Evolutionary conservation across 1,140 invertebrate species (phyloP), one percentile per base, ranked within the genome.

Genomic region (Drosophila aff.): DNA sequence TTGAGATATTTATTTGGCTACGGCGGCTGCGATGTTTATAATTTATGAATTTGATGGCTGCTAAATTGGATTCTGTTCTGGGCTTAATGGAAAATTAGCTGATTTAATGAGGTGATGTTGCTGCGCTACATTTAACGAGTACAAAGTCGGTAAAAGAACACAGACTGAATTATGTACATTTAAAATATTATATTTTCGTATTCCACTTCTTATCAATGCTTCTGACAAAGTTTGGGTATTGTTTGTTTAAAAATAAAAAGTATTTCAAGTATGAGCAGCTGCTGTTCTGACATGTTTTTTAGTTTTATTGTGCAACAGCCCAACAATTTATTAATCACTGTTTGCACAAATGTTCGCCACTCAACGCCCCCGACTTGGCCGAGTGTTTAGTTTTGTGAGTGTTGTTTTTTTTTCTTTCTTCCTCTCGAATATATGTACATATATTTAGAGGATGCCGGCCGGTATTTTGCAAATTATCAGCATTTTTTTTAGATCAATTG

Each of bases 21-120:
- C 36, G 36, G 36, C 16, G 16, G 63, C 16, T 67, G 76, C 59
- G 76, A 43, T 89, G 68, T 75, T 86, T 83, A 83, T 83, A 87
- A 87, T 83, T 87, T 87, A 82, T 87, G 67, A 71, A 55, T 81
- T 58, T 75, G 55, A 81, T 84, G 82, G 77, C 66, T 76, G 59
- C 40, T 64, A 63, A 84, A 81, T 77, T 68, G 57, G 60, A 76
- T 44, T 76, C 46, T 77, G 50, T 62, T 75, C 53, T 60, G n/a
- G 33, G 68, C 62, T 61, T 77, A 86, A 89, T 87, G 55, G 73
- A 72, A 80, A 80, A 83, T 86, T 71, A 87, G 71, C 52, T 71
- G 72, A 74, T 86, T 86, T 80, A 74, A 83, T 83, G 64, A 47
- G 40, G 36, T 46, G 68, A 46, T 52, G 58, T 36, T 40, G 53